Evolutionary conservation across 1,140 invertebrate species (phyloP).

Genomic region (Drosophila tropicalis): DNA sequence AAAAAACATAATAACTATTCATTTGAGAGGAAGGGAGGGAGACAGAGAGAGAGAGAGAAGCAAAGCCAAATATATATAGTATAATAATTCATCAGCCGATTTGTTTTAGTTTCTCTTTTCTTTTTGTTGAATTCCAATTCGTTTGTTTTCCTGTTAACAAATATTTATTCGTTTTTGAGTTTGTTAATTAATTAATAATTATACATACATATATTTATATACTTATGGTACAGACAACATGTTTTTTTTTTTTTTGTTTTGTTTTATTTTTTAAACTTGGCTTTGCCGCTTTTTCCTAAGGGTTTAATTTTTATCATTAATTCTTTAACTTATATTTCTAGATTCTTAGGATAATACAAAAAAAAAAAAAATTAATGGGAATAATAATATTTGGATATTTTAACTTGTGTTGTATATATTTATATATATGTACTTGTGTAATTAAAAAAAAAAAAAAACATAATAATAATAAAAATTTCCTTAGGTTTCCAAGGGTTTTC

Average conservation of each 20-base stretch:
- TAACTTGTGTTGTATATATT: slow-evolving; percentile 27
- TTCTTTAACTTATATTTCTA: slow-evolving; percentile 9
- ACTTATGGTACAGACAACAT: slow-evolving; percentile 49
- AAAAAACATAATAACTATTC: not conserved
- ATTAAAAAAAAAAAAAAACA: slow-evolving; percentile 18
- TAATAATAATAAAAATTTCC: slow-evolving; percentile 44
- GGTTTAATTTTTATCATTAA: not conserved
- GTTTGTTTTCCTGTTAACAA: slow-evolving; percentile 3
- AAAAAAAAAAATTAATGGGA: slow-evolving; percentile 39
- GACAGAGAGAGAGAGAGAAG: not conserved
- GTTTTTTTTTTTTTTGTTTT: slow-evolving; percentile 14
- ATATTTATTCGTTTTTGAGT: not conserved
- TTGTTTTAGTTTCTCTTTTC: not conserved
- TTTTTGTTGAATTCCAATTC: not conserved
- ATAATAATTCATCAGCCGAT: not conserved
- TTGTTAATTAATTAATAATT: not conserved
- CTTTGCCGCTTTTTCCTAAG: slow-evolving; percentile 54
- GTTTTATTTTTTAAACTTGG: slow-evolving; percentile 26
- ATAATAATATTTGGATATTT: slow-evolving; percentile 60
- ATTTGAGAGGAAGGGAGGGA: not conserved
- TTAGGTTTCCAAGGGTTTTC: slow-evolving; percentile 36
- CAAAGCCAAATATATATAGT: slow-evolving; percentile 12
- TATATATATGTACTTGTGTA: slow-evolving; percentile 14
- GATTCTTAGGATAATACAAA: slow-evolving; percentile 43
- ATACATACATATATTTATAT: slow-evolving; percentile 29